Base-by-base conservation (phyloP, 2,888 invertebrate genomes). In the Neocrepidodera transversa region DNA sequence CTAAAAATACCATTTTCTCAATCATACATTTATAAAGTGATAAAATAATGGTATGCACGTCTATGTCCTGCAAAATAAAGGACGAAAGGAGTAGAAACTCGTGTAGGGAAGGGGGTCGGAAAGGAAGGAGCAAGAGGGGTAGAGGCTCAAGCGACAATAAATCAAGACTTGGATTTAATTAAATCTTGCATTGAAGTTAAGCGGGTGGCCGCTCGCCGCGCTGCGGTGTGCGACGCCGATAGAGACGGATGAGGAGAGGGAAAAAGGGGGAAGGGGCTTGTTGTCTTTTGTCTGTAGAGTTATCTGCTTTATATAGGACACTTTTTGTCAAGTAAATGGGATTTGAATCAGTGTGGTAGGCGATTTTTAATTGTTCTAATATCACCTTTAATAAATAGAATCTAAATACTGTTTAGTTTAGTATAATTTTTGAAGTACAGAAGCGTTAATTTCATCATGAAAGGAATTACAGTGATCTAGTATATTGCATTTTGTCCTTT, bases 131-230 rank as follows among this genome's bases (percentile, higher is more conserved):
- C 61, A 58, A 64, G 60, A 48, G 64, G 71, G 32, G 62, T 58
- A 64, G 60, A 48, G 64, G 71, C 74, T 71, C 74, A 74, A 77
- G 79, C 79, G 81, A 80, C 80, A 81, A 82, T 82, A 82, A 82
- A 82, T 82, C 82, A 81, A 81, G 81, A 79, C 79, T 78, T 75
- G 81, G 81, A 81, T 81, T 82, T 81, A 82, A 81, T 82, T 81
- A 82, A 82, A 82, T 82, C 81, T 81, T 80, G 80, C 80, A 81
- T 80, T 80, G 81, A 81, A 81, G 81, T 81, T 79, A 79, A 79
- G 78, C 78, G 80, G 80, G 78, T 76, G 77, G 78, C 79, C 80
- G 76, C 78, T 78, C 73, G 79, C 78, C 76, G 77, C 78, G 78
- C 78, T 80, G 78, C 74, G 78, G 77, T 78, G 71, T 76, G 67